Evolutionary conservation across 2,797 vertebrate genomes (phyloP), one percentile per base, ranked within the genome.

Genomic region (Selene dorsalis): DNA sequence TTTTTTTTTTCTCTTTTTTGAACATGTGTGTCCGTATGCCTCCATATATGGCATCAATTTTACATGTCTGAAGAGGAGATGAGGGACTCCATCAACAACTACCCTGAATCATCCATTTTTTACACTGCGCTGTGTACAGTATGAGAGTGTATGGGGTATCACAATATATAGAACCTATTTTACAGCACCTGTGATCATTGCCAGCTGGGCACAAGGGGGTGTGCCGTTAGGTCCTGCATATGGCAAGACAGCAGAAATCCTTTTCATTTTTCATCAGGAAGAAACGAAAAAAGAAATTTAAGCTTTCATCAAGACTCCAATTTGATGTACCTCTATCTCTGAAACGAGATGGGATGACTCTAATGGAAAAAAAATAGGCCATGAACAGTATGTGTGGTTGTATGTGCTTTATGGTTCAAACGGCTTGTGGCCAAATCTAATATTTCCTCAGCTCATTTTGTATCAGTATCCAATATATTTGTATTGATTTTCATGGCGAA

Each of bases 101-200:
- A 17, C 72, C 61, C 26, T 24, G 12, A 13, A 48, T 80, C 90
- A 85, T 91, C 70, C 79, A 83, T 84, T 83, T 88, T 84, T 81
- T 64, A n/a, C 69, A 67, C 50, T 4, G 6, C 56, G 53, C 17
- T 58, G 53, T 78, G 69, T 76, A 35, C 66, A 67, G 20, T 26
- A 14, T 61, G 65, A 48, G 70, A 48, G 75, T 47, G 65, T 41
- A 18, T 41, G 47, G 50, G 63, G 56, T 55, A 67, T 57, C 74
- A 63, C 74, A 61, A 82, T 72, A 69, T 76, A n/a, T 61, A 75
- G 3, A 80, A 73, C 55, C 58, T 82, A 79, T 82, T 80, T 84
- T 76, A 81, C 87, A 87, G 86, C 83, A 83, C 82, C 80, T 87
- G 75, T 71, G 61, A 70, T 83, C 63, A 30, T 45, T 66, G 35